Evolutionary conservation across 2,113 vertebrate species (phyloP).

Genomic region (Hemichromis elongatus): DNA sequence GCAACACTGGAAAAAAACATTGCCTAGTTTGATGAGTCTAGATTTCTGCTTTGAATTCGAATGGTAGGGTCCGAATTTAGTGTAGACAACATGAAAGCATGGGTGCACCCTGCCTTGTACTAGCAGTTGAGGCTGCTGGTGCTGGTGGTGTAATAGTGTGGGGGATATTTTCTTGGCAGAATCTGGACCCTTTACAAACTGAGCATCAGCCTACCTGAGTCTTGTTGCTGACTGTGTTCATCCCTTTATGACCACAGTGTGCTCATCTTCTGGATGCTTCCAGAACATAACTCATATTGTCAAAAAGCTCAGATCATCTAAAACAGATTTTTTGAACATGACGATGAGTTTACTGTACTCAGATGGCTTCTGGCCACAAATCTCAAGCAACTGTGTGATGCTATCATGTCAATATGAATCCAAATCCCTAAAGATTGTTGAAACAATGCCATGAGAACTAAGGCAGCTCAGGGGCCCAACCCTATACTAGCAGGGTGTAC

Average conservation of each 20-base stretch:
- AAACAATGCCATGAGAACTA: not conserved
- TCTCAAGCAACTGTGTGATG: not conserved
- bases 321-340: not conserved
- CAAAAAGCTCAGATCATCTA: not conserved
- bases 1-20: not conserved
- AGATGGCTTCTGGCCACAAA: not conserved
- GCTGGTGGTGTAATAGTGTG: not conserved
- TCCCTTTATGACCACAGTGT: not conserved
- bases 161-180: not conserved
- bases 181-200: not conserved
- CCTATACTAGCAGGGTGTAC: not conserved
- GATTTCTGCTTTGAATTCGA: not conserved
- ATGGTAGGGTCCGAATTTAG: not conserved
- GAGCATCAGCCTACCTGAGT: not conserved
- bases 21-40: not conserved
- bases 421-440: not conserved
- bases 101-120: not conserved
- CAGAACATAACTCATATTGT: not conserved
- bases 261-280: not conserved
- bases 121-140: not conserved
- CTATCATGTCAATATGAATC: not conserved
- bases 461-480: not conserved
- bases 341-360: not conserved
- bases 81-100: not conserved
- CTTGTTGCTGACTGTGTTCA: not conserved